Conservation (phyloP, 2,113 vertebrate genomes). For the Halcyon senegalensis region DNA sequence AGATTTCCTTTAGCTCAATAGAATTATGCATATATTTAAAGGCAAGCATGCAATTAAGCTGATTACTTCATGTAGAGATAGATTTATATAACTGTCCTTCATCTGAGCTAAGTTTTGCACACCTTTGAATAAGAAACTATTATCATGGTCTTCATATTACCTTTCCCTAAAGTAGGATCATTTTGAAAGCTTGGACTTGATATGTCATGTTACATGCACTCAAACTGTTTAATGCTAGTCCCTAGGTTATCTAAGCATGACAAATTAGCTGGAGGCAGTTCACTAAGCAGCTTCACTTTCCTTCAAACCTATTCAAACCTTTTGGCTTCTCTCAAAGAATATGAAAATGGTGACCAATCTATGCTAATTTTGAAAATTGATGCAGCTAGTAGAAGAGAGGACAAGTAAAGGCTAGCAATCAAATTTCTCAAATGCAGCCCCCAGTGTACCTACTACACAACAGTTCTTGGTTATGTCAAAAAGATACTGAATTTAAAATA, state of each 20-base stretch:
- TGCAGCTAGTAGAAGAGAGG: neutral
- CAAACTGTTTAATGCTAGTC: neutral
- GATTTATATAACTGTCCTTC: neutral
- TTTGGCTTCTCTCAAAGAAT: neutral
- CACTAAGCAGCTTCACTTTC: neutral
- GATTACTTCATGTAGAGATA: neutral
- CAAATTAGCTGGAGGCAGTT: neutral
- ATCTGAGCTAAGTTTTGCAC: neutral
- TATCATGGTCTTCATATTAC: neutral
- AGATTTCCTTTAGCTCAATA: neutral
- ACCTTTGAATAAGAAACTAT: neutral
- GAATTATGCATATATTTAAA: neutral
- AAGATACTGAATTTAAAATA: neutral
- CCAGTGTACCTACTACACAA: fast-evolving
- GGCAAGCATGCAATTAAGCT: neutral
- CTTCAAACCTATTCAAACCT: neutral
- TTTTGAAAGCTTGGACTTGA: neutral
- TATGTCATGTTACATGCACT: neutral
- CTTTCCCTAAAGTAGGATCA: neutral
- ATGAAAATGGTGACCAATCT: neutral
- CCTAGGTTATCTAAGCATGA: neutral
- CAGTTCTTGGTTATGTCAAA: neutral
- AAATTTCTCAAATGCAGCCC: neutral
- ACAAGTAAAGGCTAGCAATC: neutral
- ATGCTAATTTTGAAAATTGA: neutral